phyloP scores from a whole-genome alignment of 2,113 vertebrate species.

The Myotis brandtii region DNA sequence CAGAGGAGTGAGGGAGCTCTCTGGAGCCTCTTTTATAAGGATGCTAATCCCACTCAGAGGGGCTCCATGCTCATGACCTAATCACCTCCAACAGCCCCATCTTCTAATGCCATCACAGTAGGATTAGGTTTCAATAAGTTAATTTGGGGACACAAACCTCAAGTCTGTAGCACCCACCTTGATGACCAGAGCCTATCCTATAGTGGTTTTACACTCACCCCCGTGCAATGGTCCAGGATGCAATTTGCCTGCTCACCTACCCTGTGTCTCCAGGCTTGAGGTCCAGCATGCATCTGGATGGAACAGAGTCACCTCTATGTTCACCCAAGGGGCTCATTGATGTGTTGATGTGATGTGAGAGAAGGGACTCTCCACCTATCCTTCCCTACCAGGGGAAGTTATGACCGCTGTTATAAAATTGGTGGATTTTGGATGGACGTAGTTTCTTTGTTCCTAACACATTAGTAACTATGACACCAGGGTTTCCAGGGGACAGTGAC shows the following conservation, averaged over 20 bases:
- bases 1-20: too few relatives aligned
- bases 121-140: neutral
- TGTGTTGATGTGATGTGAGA: accelerated
- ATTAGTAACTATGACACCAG: too few relatives aligned
- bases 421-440: neutral
- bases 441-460: neutral
- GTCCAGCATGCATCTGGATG: neutral
- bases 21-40: neutral
- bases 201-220: neutral
- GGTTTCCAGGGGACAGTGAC: neutral
- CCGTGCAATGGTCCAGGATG: too few relatives aligned
- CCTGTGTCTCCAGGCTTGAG: neutral
- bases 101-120: neutral
- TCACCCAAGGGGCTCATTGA: neutral
- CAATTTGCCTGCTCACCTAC: too few relatives aligned
- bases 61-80: neutral
- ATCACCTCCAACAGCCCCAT: neutral
- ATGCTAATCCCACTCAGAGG: too few relatives aligned
- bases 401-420: neutral
- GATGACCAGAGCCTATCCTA: neutral
- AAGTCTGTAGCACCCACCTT: too few relatives aligned
- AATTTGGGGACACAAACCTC: neutral
- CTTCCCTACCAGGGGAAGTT: neutral
- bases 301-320: neutral
- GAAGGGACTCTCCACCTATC: neutral